Percentiles rank a stretch among this genome's conserved stretches.
Conservation (phyloP, 2,888 invertebrate genomes). For the Hoplodrina blanda region DNA sequence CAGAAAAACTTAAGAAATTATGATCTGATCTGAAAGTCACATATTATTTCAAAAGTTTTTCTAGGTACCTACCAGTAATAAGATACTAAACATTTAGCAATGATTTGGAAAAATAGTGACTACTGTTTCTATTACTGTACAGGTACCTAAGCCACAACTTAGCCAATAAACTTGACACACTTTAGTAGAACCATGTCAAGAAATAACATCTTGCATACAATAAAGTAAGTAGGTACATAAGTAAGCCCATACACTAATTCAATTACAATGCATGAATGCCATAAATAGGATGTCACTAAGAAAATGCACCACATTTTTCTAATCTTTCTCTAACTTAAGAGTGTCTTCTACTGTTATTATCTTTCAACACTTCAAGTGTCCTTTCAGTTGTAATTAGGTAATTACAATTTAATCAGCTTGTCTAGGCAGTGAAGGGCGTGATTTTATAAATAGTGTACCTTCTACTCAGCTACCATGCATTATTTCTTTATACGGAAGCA, state of each 20-base stretch:
- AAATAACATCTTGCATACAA: slow-evolving; percentile 17
- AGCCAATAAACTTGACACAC: slow-evolving; percentile 40
- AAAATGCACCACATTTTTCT: slow-evolving; percentile 37
- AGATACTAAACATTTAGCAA: no score
- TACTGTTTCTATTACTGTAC: no score
- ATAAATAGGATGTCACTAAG: slow-evolving; percentile 37
- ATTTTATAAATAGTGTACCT: slow-evolving; percentile 12
- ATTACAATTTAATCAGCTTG: slow-evolving; percentile 31
- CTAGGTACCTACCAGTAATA: no score
- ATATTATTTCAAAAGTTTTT: no score
- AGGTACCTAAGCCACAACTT: no score
- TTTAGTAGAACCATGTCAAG: slow-evolving; percentile 35
- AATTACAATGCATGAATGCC: slow-evolving; percentile 41
- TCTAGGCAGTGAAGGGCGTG: slow-evolving; percentile 17
- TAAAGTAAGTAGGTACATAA: neutral
- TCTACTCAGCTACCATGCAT: neutral
- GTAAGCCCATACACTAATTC: slow-evolving; percentile 44
- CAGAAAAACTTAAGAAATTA: no score
- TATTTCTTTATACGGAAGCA: neutral
- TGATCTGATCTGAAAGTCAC: no score
- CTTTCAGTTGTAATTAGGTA: slow-evolving; percentile 26
- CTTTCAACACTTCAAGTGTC: slow-evolving; percentile 18
- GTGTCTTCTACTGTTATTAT: slow-evolving; percentile 24
- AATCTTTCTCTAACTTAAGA: slow-evolving; percentile 29
- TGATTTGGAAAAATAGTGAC: no score